phyloP scores from a whole-genome alignment of 1,140 invertebrate genomes.

The Caenorhabditis brenneri region DNA sequence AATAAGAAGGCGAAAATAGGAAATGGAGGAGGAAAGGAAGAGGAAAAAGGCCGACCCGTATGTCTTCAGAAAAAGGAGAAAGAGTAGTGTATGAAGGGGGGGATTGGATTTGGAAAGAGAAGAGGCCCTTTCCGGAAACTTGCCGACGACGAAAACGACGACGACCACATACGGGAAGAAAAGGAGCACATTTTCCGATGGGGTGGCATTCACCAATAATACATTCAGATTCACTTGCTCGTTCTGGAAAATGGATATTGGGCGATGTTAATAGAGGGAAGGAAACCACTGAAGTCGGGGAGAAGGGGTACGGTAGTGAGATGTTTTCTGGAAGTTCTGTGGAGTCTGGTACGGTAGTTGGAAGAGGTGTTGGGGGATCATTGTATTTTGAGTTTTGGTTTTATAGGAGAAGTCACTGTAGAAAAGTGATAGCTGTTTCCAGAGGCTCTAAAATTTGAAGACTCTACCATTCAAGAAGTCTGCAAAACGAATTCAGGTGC shows the following conservation, averaged over 20 bases:
- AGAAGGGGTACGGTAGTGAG: too few relatives aligned
- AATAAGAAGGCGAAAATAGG: slow-evolving; percentile 15
- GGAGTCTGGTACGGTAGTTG: too few relatives aligned
- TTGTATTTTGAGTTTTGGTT: too few relatives aligned
- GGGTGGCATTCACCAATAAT: neutral
- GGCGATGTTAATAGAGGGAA: too few relatives aligned
- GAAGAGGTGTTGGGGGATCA: too few relatives aligned
- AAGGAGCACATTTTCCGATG: neutral
- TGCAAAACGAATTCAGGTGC: too few relatives aligned
- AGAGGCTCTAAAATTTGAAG: too few relatives aligned
- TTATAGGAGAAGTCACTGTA: too few relatives aligned
- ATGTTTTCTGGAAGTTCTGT: too few relatives aligned
- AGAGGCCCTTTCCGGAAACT: slow-evolving; percentile 3
- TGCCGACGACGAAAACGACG: neutral
- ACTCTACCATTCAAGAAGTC: too few relatives aligned
- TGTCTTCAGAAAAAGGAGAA: neutral
- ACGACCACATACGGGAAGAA: neutral
- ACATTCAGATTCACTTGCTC: neutral
- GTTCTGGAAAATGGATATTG: neutral
- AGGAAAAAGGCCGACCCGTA: too few relatives aligned
- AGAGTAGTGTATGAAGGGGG: neutral
- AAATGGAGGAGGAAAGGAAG: neutral
- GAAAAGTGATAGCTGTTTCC: too few relatives aligned
- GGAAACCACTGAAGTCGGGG: neutral
- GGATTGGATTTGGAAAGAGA: slow-evolving; percentile 8